Evolutionary conservation across 2,888 invertebrate genomes (phyloP).

Genomic region (Phlogophora meticulosa): DNA sequence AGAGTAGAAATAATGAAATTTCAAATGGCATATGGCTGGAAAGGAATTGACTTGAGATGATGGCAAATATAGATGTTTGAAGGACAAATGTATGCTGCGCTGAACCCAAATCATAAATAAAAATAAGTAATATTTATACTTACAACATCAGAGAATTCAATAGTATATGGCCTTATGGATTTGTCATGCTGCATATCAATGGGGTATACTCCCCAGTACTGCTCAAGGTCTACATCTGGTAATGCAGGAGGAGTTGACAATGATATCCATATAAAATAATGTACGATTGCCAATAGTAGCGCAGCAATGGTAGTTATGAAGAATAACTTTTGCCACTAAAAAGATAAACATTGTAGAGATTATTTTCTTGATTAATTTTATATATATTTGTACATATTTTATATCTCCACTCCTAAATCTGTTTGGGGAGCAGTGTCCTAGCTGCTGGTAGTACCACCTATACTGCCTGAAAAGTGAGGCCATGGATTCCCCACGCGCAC

Average conservation of each 20-base stretch:
- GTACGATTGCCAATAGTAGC: constrained; percentile 55
- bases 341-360: constrained; percentile 17
- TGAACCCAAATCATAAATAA: too few relatives aligned
- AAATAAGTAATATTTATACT: constrained; percentile 68
- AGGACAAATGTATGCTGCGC: too few relatives aligned
- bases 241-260: constrained; percentile 66
- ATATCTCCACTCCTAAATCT: not conserved
- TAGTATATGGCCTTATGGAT: constrained; percentile 91
- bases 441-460: not conserved
- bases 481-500: too few relatives aligned
- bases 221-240: constrained; percentile 79
- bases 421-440: not conserved
- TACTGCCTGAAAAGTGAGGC: too few relatives aligned
- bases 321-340: constrained; percentile 69
- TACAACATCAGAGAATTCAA: constrained; percentile 92
- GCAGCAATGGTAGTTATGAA: constrained; percentile 59
- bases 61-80: too few relatives aligned
- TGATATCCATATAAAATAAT: constrained; percentile 64
- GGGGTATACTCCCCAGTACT: constrained; percentile 92
- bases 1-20: too few relatives aligned
- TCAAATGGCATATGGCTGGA: too few relatives aligned
- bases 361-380: not conserved
- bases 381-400: not conserved
- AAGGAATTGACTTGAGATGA: too few relatives aligned
- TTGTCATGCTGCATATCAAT: constrained; percentile 83